Base-by-base conservation (phyloP, 2,113 vertebrate species). In the Gila orcuttii region DNA sequence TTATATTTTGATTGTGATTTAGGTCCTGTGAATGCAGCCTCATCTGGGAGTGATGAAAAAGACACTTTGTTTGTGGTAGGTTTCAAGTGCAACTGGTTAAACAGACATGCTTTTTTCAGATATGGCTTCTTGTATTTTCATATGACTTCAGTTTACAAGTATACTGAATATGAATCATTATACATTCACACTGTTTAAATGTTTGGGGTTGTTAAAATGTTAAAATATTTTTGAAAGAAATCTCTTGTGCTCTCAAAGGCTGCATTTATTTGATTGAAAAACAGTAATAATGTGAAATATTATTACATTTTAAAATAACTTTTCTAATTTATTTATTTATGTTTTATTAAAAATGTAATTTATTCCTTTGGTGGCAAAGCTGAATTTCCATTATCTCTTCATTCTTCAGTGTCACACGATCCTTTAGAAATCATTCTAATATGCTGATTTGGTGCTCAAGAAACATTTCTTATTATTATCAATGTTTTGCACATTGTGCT, bases 21-120 rank as follows among this genome's bases (percentile, higher is more conserved):
- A 81, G 79, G 59, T 66, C 79, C 59, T 64, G 9, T 81, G 17
- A 28, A 81, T 31, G 39, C 39, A 66, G 33, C 6, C n/a, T 25
- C n/a, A 80, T n/a, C 12, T 45, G 4, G 21, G 55, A 60, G 9
- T 45, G 23, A 17, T 28, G 59, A 64, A 47, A 2, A 21, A 21
- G 7, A 25, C 8, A 19, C 23, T 62, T 23, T 0, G 1, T 12
- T 80, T 64, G 3, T 10, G 78, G 78, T 80, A 25, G 39, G 78
- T 64, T 80, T 19, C 23, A 15, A 47, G 39, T 74, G 55, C 7
- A 57, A 23, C 55, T 57, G 55, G 55, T 57, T 57, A 23, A 57
- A 57, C 19, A 21, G 19, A 8, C 42, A 17, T 75, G 1, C 2
- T 25, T 25, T 74, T 45, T 47, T 73, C 5, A 73, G 36, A 47